Evolutionary conservation across 1,140 invertebrate genomes (phyloP).

Genomic region (Apis mellifera): Amel_HAv3.1 CM009934.2:4331001-4331500

Average conservation of each 20-base stretch:
- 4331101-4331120: background rate
- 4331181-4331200: background rate
- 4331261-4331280: background rate
- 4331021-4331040: too few species aligned
- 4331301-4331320: background rate
- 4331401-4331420: too few species aligned
- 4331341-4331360: constrained; percentile 28
- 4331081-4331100: background rate
- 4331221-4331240: background rate
- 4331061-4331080: background rate
- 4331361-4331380: background rate
- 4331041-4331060: too few species aligned
- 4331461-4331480: background rate
- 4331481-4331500: too few species aligned
- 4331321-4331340: background rate
- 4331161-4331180: constrained; percentile 16
- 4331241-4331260: background rate
- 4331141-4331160: background rate
- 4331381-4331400: background rate
- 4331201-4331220: background rate
- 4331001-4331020: too few species aligned
- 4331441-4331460: too few species aligned
- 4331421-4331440: too few species aligned
- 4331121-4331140: background rate
- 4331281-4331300: background rate